Base-by-base conservation (phyloP, 2,113 vertebrate species). In the Australoheros scitulus region DNA sequence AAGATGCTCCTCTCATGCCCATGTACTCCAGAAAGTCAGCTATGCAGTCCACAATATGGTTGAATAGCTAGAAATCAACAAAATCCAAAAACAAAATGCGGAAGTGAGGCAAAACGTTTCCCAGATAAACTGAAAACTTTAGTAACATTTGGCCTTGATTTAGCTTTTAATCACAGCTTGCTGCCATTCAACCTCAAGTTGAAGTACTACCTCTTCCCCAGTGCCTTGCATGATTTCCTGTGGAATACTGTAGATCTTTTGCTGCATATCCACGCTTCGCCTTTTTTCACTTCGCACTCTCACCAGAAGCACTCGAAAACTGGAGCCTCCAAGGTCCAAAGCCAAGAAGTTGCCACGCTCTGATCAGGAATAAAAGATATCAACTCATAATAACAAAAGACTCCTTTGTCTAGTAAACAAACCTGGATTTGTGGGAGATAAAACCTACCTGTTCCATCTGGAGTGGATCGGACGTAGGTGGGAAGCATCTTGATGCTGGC, bases 231-330 rank as follows among this genome's bases (percentile, higher is more conserved):
- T 98, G 84, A 93, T 91, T n/a, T 99, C 98, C 89, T 96, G 94
- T 0, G 98, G 97, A 87, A 99, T 98, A 56, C 94, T 91, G 89
- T 99, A 99, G 95, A 99, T 99, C 95, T 99, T 99, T 82, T 99
- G 97, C 91, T 99, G 97, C 97, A 99, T 98, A 84, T 98, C 97
- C 6, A 98, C 98, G 0, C 94, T 96, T 0, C 95, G 96, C 65
- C 93, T 93, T 85, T 96, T 97, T 72, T 96, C 97, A 0, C 94
- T 96, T 36, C 96, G 94, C 36, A 99, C 94, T 0, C 96, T 96
- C 52, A 99, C 98, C 82, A 99, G 94, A 75, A 99, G 93, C 89
- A 99, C 98, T 0, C 98, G 96, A 95, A 99, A 99, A 72, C 97
- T 99, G 2, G 98, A 98, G 1, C 98, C 98, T 1, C 98, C 98